Conservation (phyloP, 2,888 invertebrate species). For the Chalcosyrphus nemorum region DNA sequence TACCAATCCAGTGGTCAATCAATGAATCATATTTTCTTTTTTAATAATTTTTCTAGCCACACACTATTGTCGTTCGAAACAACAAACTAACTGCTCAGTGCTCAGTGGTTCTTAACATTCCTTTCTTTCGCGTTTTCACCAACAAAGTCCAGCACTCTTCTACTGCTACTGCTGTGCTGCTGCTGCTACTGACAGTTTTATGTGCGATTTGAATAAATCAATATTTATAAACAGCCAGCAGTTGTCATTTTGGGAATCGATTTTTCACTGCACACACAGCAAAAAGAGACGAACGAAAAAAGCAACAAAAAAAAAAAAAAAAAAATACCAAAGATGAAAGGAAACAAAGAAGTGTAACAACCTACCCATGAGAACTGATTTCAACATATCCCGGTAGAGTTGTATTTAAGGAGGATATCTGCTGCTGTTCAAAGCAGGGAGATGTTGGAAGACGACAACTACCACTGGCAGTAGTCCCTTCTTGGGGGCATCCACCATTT, state of each 20-base stretch:
- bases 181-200: constrained; percentile 54
- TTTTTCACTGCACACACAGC: constrained; percentile 73
- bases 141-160: constrained; percentile 28
- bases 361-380: constrained; percentile 76
- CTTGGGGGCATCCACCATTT: constrained; percentile 50
- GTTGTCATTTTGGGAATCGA: constrained; percentile 74
- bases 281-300: too few species aligned
- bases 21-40: constrained; percentile 31
- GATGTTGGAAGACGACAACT: constrained; percentile 15
- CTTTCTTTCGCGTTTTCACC: constrained; percentile 35
- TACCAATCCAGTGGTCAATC: not conserved
- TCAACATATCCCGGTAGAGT: constrained; percentile 76
- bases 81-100: constrained; percentile 1
- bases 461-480: constrained; percentile 25
- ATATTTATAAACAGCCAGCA: constrained; percentile 76
- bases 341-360: constrained; percentile 67
- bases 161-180: too few species aligned
- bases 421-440: constrained; percentile 15
- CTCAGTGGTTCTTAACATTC: constrained; percentile 24
- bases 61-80: constrained; percentile 21
- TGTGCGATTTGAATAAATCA: constrained; percentile 74
- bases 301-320: constrained; percentile 3
- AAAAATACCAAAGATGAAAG: constrained; percentile 78
- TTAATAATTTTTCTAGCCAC: constrained; percentile 7
- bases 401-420: constrained; percentile 65